A percentile compares a stretch with the other conserved stretches of the same genome.
These are phyloP conservation scores for Brachionus rotundiformis DNA, from an alignment of 1,140 invertebrate species.

Conservation along the genomic window DNA sequence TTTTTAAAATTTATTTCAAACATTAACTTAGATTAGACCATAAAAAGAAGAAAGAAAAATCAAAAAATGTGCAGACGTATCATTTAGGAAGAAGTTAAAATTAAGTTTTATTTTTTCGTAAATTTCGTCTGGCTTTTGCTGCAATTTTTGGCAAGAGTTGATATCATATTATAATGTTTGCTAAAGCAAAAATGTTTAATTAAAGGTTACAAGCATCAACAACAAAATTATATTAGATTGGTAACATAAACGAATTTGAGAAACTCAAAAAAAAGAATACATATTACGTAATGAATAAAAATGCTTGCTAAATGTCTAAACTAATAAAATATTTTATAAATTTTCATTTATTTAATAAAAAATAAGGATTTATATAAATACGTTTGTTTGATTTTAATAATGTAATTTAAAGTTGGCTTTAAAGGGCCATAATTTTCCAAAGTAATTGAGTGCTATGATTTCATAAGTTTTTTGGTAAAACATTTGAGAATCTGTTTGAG, in stretches of 20 bases:
- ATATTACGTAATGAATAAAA: neutral
- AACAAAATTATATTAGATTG: neutral
- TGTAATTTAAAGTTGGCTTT: neutral
- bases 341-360: constrained; percentile 14
- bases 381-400: neutral
- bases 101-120: neutral
- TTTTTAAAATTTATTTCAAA: too few species aligned
- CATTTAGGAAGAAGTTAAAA: neutral
- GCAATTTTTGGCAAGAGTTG: neutral
- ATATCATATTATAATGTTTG: neutral
- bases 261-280: neutral
- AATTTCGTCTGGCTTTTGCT: neutral
- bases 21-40: too few species aligned
- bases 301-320: constrained; percentile 28
- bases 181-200: constrained; percentile 14
- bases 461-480: too few species aligned
- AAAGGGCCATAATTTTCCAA: neutral
- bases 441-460: neutral
- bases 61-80: too few species aligned
- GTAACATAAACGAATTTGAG: neutral
- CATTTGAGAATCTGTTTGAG: too few species aligned
- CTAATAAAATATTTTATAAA: constrained; percentile 30
- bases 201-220: constrained; percentile 22
- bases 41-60: too few species aligned
- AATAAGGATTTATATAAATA: neutral